Conservation (phyloP, 2,888 invertebrate species). For the Sarcophaga carnaria region DNA sequence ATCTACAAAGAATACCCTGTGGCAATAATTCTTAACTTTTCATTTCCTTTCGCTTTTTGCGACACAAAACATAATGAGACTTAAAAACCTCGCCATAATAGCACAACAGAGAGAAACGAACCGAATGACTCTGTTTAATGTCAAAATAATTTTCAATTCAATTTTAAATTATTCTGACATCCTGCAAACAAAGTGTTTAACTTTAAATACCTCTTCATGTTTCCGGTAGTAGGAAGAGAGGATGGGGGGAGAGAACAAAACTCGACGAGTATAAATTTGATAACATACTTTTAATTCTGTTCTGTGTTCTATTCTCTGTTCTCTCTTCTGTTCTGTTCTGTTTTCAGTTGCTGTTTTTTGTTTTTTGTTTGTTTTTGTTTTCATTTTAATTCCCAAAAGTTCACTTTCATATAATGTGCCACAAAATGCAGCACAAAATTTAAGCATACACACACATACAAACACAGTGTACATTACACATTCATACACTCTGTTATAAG, state of each 20-base stretch:
- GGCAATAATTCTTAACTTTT: too few relatives aligned
- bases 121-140: neutral
- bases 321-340: neutral
- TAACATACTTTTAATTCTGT: slow-evolving; percentile 39
- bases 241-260: neutral
- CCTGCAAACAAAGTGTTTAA: slow-evolving; percentile 34
- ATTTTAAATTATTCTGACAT: slow-evolving; percentile 40
- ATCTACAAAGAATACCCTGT: too few relatives aligned
- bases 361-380: neutral
- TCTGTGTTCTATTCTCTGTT: neutral
- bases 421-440: slow-evolving; percentile 52
- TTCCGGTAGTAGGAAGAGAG: neutral
- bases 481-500: neutral
- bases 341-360: neutral
- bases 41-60: too few relatives aligned
- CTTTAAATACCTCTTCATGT: slow-evolving; percentile 28
- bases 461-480: neutral
- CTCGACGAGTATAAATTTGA: slow-evolving; percentile 6
- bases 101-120: neutral
- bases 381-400: slow-evolving; percentile 65
- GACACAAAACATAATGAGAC: too few relatives aligned
- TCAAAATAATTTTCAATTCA: neutral
- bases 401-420: slow-evolving; percentile 69
- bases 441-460: neutral
- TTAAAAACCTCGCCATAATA: neutral